Percentiles rank a stretch among this genome's conserved stretches.
Conservation (phyloP, 1,140 invertebrate species). For the Bombus affinis region DNA sequence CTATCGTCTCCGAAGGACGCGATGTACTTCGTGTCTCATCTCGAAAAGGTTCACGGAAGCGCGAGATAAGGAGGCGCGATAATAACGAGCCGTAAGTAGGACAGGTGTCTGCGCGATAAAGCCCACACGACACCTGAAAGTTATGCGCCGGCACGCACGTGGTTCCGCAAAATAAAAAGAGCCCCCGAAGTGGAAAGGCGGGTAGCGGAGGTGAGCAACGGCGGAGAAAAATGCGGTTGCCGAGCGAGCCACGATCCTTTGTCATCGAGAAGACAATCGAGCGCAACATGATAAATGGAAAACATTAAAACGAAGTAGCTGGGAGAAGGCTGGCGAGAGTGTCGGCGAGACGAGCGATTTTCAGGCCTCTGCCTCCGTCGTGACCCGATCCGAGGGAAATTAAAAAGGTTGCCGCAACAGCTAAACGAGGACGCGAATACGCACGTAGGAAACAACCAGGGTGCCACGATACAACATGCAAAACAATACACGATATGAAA, state of each 20-base stretch:
- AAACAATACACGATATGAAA: constrained; percentile 45
- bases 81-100: constrained; percentile 79
- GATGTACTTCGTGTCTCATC: constrained; percentile 27
- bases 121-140: constrained; percentile 74
- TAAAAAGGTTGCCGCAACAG: background rate
- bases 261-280: constrained; percentile 63
- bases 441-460: constrained; percentile 28
- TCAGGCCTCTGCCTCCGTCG: too few species aligned
- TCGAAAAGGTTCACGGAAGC: constrained; percentile 66
- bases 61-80: constrained; percentile 74
- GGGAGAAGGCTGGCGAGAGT: too few species aligned
- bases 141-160: constrained; percentile 80
- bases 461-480: constrained; percentile 63
- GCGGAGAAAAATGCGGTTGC: constrained; percentile 41
- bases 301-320: constrained; percentile 43
- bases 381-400: background rate
- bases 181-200: constrained; percentile 9
- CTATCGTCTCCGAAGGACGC: constrained; percentile 17
- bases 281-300: constrained; percentile 59
- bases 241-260: constrained; percentile 58
- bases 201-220: background rate
- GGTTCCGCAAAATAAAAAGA: constrained; percentile 70
- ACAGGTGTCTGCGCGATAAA: constrained; percentile 80
- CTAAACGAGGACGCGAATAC: background rate
- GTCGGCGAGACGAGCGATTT: background rate